Conservation (phyloP, 1,140 invertebrate genomes). For the Nebria ingens region DNA sequence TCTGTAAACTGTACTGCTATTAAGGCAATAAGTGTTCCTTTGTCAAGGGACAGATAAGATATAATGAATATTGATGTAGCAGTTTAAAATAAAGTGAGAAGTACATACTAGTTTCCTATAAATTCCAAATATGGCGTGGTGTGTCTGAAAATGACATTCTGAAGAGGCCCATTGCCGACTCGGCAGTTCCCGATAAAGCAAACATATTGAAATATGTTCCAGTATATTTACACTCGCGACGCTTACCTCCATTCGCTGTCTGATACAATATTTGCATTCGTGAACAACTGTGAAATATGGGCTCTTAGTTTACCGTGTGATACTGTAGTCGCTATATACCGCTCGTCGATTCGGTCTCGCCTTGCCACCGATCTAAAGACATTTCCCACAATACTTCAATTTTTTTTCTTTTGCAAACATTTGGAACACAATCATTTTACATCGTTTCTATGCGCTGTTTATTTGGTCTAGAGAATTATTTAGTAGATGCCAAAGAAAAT, state of each 20-base stretch:
- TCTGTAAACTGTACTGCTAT: background rate
- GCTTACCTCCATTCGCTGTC: constrained; percentile 1
- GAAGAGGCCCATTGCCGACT: constrained; percentile 1
- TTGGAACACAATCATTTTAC: background rate
- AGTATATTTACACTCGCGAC: background rate
- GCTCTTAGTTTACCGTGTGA: background rate
- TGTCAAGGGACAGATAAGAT: background rate
- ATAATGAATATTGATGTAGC: background rate
- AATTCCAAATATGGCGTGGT: background rate
- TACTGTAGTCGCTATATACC: background rate
- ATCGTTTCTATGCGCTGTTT: no score
- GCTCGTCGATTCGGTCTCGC: background rate
- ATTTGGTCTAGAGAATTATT: no score
- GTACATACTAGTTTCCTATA: constrained; percentile 1
- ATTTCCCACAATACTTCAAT: background rate
- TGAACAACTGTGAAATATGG: constrained; percentile 5
- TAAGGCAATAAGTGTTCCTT: background rate
- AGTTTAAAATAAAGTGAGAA: background rate
- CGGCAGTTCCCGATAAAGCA: background rate
- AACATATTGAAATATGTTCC: constrained; percentile 9
- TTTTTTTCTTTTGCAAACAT: background rate
- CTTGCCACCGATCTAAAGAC: background rate
- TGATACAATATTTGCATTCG: constrained; percentile 9
- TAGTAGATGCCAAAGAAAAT: no score
- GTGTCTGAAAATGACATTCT: constrained; percentile 6